Percentiles rank a stretch among this genome's conserved stretches.
phyloP scores from a whole-genome alignment of 2,797 vertebrate genomes.

The Tokudaia muenninki region DNA sequence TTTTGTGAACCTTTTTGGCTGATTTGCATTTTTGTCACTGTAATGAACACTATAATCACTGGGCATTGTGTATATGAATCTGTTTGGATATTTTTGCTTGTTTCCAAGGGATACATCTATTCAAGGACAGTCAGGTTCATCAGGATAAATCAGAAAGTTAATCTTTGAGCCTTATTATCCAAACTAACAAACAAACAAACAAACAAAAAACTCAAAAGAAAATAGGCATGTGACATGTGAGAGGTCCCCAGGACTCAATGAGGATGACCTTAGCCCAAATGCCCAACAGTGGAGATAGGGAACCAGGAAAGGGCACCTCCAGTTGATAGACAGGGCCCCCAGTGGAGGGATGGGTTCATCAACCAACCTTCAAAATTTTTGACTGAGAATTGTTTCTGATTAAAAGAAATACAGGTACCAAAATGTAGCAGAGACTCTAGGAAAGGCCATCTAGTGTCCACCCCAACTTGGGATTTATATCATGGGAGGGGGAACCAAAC shows the following conservation, averaged over 20 bases:
- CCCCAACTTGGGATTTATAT: background rate
- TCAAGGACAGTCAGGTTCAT: background rate
- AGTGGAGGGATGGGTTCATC: background rate
- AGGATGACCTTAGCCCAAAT: too few relatives aligned
- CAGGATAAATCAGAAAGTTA: slow-evolving; percentile 16
- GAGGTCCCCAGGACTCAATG: too few relatives aligned
- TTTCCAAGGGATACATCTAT: background rate
- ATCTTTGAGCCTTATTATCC: background rate
- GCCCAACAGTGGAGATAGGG: too few relatives aligned
- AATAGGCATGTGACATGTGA: background rate
- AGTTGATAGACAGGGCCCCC: background rate
- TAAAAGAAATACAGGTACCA: background rate
- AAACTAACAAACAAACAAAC: background rate
- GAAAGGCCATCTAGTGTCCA: background rate
- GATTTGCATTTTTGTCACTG: background rate
- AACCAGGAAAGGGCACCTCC: too few relatives aligned
- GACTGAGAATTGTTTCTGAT: background rate
- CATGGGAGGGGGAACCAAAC: too few relatives aligned
- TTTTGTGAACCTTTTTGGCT: background rate
- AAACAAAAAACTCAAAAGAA: background rate
- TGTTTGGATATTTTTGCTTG: background rate
- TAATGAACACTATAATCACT: background rate
- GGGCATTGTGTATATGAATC: background rate
- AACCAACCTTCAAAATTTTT: background rate
- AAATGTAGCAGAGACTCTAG: background rate